Evolutionary conservation across 1,140 invertebrate genomes (phyloP), one percentile per base, ranked within the genome.

Genomic region (Anastatus disparis): DNA sequence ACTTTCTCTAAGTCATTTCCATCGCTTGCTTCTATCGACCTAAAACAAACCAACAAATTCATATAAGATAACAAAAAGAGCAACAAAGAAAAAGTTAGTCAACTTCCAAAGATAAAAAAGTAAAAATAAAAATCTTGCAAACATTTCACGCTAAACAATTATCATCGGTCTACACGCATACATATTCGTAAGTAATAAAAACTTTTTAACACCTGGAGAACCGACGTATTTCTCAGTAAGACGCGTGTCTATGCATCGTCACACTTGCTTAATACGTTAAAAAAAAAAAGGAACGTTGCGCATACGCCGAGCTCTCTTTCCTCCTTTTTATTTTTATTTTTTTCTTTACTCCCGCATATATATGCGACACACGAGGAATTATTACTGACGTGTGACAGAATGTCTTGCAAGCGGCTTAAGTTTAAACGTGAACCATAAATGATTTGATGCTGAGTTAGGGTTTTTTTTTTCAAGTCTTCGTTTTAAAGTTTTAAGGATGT

Each of bases 231-330:
- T 83, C 83, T 79, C 78, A 78, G 83, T 83, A 83, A 65, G 78
- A 84, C 79, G 83, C 83, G 82, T 85, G 84, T 85, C 80, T 79
- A 73, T 76, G 83, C 84, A 85, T 85, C 83, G 82, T 84, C 83
- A 84, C 83, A 84, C 84, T 81, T 85, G 82, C 82, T 85, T 85
- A n/a, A n/a, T n/a, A 82, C n/a, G 80, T 63, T n/a, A 78, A 82
- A 81, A 76, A 72, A 79, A 10, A 35, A 70, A 73, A 74, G 74
- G 59, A 2, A 10, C 17, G 7, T n/a, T 22, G 17, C 3, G 12
- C 0, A 13, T 15, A n/a, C n/a, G n/a, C 31, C 4, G 31, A 6
- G 2, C 22, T 22, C 27, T 1, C 22, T 40, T 31, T 58, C 53
- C n/a, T 58, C 22, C 10, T 35, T 35, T 6, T 35, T 35, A 35